Conservation (phyloP, 1,140 invertebrate species). For the Microplitis demolitor region DNA sequence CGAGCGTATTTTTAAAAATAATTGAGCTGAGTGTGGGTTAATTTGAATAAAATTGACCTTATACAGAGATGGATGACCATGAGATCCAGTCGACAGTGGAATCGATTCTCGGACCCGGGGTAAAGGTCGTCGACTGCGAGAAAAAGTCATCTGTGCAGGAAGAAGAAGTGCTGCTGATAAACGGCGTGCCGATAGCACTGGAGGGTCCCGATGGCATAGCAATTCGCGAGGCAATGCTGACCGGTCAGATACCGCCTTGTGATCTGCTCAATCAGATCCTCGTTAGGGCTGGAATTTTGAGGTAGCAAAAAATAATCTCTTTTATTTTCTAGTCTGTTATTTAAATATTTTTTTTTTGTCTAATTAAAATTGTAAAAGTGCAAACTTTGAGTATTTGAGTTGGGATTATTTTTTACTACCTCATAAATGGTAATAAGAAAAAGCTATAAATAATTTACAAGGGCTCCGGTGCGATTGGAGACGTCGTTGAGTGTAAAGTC, state of each 20-base stretch:
- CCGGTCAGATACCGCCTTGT: conserved; percentile 73
- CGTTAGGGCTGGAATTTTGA: conserved; percentile 70
- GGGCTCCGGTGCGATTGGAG: conserved; percentile 74
- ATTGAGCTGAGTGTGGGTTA: neutral
- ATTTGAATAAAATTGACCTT: conserved; percentile 18
- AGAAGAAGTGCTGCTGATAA: conserved; percentile 76
- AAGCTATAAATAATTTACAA: conserved; percentile 39
- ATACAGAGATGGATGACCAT: conserved; percentile 68
- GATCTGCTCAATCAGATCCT: conserved; percentile 76
- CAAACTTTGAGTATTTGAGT: too few species aligned
- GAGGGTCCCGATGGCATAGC: conserved; percentile 73
- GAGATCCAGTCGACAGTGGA: conserved; percentile 81
- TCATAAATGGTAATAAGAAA: conserved; percentile 14
- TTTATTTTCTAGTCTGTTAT: neutral
- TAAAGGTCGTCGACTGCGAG: conserved; percentile 77
- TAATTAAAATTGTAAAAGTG: neutral
- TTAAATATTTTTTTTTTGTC: neutral
- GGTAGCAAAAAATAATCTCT: conserved; percentile 44
- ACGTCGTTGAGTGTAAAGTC: conserved; percentile 76
- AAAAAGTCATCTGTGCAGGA: conserved; percentile 75
- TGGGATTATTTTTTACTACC: conserved; percentile 29
- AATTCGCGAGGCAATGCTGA: conserved; percentile 73
- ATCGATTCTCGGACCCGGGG: conserved; percentile 75
- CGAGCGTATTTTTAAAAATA: conserved; percentile 31
- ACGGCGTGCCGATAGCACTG: conserved; percentile 73